Percentiles rank a stretch among this genome's conserved stretches.
Evolutionary conservation across 2,113 vertebrate genomes (phyloP).

Genomic region (Actenoides hombroni): DNA sequence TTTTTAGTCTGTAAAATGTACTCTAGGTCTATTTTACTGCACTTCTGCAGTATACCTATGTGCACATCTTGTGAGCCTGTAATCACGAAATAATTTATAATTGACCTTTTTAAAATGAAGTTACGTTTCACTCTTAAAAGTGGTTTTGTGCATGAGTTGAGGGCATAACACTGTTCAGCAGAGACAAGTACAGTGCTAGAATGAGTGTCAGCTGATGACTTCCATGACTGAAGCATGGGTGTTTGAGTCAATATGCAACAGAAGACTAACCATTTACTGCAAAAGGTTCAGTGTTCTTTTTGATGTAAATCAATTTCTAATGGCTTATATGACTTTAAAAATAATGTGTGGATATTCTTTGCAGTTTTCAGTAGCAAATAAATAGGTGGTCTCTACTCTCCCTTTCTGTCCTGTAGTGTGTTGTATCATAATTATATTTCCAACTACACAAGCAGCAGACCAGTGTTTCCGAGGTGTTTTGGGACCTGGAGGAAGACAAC

Average conservation of each 20-base stretch:
- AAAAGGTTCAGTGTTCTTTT: neutral
- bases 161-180: rapidly evolving
- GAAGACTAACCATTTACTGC: neutral
- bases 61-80: neutral
- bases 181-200: neutral
- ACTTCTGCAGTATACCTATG: neutral
- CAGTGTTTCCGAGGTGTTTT: neutral
- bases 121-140: neutral
- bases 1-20: neutral
- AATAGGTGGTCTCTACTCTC: neutral
- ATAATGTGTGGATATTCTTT: neutral
- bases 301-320: neutral
- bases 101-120: neutral
- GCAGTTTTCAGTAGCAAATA: neutral
- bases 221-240: neutral
- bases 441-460: neutral
- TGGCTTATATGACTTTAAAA: neutral
- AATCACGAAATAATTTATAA: neutral
- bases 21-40: neutral
- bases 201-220: neutral
- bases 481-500: neutral
- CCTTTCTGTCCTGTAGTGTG: neutral
- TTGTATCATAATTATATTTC: neutral
- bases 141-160: neutral
- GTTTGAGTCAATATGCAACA: neutral